Evolutionary conservation across 2,113 vertebrate species (phyloP).

Genomic region (Thomomys bottae): DNA sequence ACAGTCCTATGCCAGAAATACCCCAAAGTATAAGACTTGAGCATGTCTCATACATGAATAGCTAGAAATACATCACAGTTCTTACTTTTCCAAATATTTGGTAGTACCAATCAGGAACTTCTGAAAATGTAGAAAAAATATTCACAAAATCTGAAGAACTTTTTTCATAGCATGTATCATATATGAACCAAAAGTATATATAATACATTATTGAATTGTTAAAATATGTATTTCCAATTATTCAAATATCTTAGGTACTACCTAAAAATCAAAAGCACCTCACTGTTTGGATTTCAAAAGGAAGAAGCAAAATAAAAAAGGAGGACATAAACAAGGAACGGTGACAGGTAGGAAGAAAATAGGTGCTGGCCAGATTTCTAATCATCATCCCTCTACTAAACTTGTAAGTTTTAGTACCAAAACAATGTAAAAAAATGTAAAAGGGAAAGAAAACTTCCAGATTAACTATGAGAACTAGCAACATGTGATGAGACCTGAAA

Average conservation of each 20-base stretch:
- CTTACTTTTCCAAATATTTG: neutral
- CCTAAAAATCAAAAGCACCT: neutral
- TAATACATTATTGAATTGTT: neutral
- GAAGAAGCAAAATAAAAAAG: neutral
- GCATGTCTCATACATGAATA: neutral
- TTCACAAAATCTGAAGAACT: neutral
- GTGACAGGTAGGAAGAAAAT: too few relatives aligned
- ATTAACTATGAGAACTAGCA: neutral
- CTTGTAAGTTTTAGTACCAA: neutral
- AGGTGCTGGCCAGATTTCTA: neutral
- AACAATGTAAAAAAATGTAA: neutral
- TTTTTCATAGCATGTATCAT: neutral
- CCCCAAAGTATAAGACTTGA: neutral
- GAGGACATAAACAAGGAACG: too few relatives aligned
- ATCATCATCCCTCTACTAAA: too few relatives aligned
- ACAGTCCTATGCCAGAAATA: neutral
- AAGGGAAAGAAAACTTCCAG: neutral
- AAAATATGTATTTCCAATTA: neutral
- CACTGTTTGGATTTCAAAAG: neutral
- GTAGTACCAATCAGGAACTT: neutral
- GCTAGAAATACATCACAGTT: neutral
- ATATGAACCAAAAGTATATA: neutral
- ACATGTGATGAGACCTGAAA: neutral
- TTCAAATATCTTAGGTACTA: conserved; percentile 20
- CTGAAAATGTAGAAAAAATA: neutral